Evolutionary conservation across 2,888 invertebrate genomes (phyloP).

Genomic region (Mycalesis mineus): DNA sequence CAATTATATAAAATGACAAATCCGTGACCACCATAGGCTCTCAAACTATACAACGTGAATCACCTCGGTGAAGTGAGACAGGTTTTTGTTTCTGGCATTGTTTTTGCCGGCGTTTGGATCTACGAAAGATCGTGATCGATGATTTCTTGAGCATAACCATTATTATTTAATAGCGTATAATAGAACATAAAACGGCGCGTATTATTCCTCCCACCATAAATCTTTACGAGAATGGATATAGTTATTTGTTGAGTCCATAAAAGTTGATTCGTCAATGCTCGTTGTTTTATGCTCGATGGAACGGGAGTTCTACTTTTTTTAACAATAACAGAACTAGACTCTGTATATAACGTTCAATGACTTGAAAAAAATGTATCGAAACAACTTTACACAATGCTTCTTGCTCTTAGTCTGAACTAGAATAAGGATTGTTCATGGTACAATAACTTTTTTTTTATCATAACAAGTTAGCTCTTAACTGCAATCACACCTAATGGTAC

Average conservation of each 20-base stretch:
- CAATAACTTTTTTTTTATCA: no score
- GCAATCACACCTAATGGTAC: no score
- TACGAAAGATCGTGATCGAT: neutral
- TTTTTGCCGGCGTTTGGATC: neutral
- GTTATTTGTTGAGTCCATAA: neutral
- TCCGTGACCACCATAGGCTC: no score
- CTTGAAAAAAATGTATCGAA: no score
- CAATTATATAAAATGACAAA: no score
- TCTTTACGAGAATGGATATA: slow-evolving; percentile 9
- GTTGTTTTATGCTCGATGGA: neutral
- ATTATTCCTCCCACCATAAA: slow-evolving; percentile 11
- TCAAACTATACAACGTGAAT: neutral
- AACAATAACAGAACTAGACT: neutral
- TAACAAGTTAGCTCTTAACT: no score
- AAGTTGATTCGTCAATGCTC: neutral
- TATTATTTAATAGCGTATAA: slow-evolving; percentile 21
- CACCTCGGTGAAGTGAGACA: neutral
- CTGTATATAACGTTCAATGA: neutral
- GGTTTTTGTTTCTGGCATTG: neutral
- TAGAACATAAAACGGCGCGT: slow-evolving; percentile 7
- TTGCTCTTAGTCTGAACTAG: no score
- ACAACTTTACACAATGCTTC: no score
- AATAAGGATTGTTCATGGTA: no score
- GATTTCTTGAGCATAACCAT: neutral
- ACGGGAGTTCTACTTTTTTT: neutral